Evolutionary conservation across 1,140 invertebrate genomes (phyloP).

Genomic region (Oryctes rhinoceros): DNA sequence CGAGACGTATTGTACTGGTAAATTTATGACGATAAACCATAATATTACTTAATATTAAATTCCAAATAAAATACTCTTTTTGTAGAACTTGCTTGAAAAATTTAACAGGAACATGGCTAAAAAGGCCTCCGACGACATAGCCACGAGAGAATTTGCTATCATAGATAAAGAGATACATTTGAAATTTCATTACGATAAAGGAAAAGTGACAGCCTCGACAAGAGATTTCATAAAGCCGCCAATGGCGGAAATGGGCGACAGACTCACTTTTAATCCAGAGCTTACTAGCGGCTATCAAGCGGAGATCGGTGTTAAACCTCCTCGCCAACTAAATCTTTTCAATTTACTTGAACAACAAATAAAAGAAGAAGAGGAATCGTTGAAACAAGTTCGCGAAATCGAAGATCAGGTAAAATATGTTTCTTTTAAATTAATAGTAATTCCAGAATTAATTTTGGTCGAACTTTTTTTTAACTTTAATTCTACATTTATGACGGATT

Average conservation of each 20-base stretch:
- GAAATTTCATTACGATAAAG: constrained; percentile 74
- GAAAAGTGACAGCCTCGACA: constrained; percentile 72
- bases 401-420: constrained; percentile 61
- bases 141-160: constrained; percentile 71
- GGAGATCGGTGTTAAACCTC: constrained; percentile 68
- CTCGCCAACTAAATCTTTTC: constrained; percentile 71
- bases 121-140: constrained; percentile 69
- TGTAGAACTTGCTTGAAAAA: constrained; percentile 65
- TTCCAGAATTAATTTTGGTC: too few relatives aligned
- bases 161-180: constrained; percentile 70
- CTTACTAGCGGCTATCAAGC: constrained; percentile 71
- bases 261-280: constrained; percentile 69
- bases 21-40: constrained; percentile 15
- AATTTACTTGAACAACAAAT: constrained; percentile 64
- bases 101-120: constrained; percentile 67
- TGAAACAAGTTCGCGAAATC: constrained; percentile 61
- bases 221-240: constrained; percentile 73
- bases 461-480: too few relatives aligned
- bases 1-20: constrained; percentile 60
- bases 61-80: background rate
- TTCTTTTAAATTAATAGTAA: too few relatives aligned
- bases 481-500: too few relatives aligned
- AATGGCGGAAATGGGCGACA: constrained; percentile 70
- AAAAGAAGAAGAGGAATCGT: constrained; percentile 62
- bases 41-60: too few relatives aligned